These are phyloP conservation scores for Drosophila kambysellisi DNA, from an alignment of 2,888 invertebrate species.

Conservation along the genomic window DNA sequence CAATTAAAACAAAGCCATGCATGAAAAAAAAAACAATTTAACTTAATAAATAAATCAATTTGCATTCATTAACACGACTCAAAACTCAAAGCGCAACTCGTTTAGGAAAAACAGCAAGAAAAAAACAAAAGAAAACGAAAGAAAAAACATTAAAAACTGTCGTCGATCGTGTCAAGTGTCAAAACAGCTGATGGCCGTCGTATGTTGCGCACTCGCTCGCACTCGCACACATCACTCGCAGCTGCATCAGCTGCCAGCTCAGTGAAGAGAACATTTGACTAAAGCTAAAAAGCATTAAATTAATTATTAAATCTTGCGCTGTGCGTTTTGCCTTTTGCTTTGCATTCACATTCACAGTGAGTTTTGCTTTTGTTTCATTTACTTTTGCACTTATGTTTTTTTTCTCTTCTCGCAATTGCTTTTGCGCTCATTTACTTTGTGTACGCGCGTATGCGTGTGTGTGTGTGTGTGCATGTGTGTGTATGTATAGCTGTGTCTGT, in stretches of 20 bases:
- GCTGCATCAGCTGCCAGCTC: slow-evolving; percentile 29
- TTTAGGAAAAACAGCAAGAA: slow-evolving; percentile 26
- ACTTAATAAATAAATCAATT: slow-evolving; percentile 50
- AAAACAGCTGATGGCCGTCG: slow-evolving; percentile 65
- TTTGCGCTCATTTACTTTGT: slow-evolving; percentile 52
- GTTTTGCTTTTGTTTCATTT: slow-evolving; percentile 58
- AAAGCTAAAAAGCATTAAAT: slow-evolving; percentile 42
- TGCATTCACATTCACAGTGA: slow-evolving; percentile 26
- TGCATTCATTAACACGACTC: slow-evolving; percentile 50
- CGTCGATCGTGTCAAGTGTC: slow-evolving; percentile 77
- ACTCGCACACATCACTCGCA: slow-evolving; percentile 25
- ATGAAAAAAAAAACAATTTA: slow-evolving; percentile 43
- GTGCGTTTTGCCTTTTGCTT: slow-evolving; percentile 40
- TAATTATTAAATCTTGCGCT: slow-evolving; percentile 59
- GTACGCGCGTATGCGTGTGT: slow-evolving; percentile 27
- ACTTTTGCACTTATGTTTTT: slow-evolving; percentile 50
- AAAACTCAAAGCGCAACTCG: slow-evolving; percentile 48
- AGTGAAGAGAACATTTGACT: slow-evolving; percentile 35
- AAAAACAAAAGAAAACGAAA: slow-evolving; percentile 7
- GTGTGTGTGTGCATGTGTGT: slow-evolving; percentile 23
- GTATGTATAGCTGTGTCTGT: slow-evolving; percentile 45
- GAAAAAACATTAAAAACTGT: slow-evolving; percentile 21
- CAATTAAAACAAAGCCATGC: slow-evolving; percentile 30
- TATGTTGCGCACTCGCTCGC: slow-evolving; percentile 57
- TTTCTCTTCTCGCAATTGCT: slow-evolving; percentile 45